These are phyloP conservation scores for Neodon shergylaensis DNA, from an alignment of 2,113 vertebrate genomes.

Conservation along the genomic window DNA sequence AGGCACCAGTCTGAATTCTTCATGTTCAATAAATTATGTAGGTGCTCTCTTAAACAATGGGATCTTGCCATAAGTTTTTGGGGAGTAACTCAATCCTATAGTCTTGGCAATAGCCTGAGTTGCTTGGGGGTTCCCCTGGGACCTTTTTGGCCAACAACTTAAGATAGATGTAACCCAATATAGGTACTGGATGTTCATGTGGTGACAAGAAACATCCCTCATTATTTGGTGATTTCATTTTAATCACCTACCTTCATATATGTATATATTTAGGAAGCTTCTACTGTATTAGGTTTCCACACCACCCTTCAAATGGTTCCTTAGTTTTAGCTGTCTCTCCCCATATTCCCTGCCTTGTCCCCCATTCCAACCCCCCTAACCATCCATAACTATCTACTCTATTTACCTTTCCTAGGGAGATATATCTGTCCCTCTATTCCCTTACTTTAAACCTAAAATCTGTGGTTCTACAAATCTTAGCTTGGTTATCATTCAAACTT, in stretches of 20 bases:
- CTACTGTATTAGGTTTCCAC: not conserved
- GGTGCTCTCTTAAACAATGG: not conserved
- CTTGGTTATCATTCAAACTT: not conserved
- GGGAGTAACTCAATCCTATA: not conserved
- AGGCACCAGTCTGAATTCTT: no score
- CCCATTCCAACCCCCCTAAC: not conserved
- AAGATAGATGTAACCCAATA: not conserved
- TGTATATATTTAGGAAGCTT: not conserved
- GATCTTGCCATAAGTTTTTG: not conserved
- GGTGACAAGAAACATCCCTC: not conserved
- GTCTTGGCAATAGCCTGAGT: not conserved
- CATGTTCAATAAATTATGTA: no score
- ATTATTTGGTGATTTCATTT: not conserved
- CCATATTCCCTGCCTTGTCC: not conserved
- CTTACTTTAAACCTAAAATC: not conserved
- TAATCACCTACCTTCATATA: no score
- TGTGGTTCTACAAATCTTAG: not conserved
- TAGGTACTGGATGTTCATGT: not conserved
- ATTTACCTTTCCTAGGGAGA: not conserved
- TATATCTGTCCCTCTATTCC: not conserved
- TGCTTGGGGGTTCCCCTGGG: not conserved
- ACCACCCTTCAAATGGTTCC: not conserved
- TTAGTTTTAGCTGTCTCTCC: not conserved
- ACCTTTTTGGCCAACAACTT: not conserved
- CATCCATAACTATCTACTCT: not conserved